Conservation (phyloP, 1,140 invertebrate genomes). For the Zelostemma sp. region DNA sequence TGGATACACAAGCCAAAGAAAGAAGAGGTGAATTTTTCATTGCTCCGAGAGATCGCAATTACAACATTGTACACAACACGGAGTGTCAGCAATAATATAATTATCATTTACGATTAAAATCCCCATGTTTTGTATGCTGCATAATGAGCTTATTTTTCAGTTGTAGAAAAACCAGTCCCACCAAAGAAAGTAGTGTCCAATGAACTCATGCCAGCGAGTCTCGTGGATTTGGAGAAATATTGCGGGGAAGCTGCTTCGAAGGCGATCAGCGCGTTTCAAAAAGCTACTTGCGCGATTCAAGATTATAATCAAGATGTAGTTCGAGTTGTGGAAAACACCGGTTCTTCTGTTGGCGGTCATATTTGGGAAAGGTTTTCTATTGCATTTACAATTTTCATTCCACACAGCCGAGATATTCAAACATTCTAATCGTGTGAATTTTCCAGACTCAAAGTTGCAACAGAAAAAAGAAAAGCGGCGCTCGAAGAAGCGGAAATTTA, state of each 20-base stretch:
- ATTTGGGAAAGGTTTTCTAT: conserved; percentile 69
- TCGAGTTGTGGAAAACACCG: conserved; percentile 72
- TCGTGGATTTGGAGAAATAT: conserved; percentile 72
- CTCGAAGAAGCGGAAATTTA: conserved; percentile 70
- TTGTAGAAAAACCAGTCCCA: conserved; percentile 28
- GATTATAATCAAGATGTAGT: conserved; percentile 75
- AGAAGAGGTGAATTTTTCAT: no score
- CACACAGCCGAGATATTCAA: no score
- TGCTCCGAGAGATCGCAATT: no score
- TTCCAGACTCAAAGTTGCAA: conserved; percentile 72
- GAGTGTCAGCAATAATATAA: no score
- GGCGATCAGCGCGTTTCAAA: conserved; percentile 72
- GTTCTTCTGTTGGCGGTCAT: conserved; percentile 66
- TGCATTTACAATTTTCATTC: conserved; percentile 1
- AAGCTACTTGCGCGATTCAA: conserved; percentile 70
- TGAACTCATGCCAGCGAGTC: conserved; percentile 59
- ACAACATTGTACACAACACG: no score
- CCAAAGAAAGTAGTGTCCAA: conserved; percentile 20
- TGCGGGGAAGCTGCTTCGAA: conserved; percentile 70
- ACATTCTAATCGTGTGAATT: no score
- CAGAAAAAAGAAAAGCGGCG: conserved; percentile 69
- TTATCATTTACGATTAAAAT: no score
- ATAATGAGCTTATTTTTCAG: conserved; percentile 20
- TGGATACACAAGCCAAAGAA: no score
- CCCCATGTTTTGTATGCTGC: neutral